A percentile compares a stretch with the other conserved stretches of the same genome.
phyloP scores from a whole-genome alignment of 2,888 invertebrate genomes.

The Tryphoninae sp. region DNA sequence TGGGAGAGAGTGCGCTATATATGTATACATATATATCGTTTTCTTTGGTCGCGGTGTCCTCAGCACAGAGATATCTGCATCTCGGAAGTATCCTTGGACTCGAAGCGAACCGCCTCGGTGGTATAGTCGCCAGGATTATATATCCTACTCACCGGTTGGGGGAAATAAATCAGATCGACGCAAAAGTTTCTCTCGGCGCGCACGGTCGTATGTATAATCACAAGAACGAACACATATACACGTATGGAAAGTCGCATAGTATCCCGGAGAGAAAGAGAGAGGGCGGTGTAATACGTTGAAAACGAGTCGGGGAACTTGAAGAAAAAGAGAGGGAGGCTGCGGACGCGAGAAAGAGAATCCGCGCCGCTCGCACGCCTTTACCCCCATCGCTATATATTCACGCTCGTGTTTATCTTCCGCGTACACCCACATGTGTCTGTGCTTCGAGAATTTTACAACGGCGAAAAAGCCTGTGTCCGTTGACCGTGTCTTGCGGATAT shows the following conservation, averaged over 20 bases:
- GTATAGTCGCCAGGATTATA: constrained; percentile 28
- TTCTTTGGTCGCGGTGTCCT: constrained; percentile 42
- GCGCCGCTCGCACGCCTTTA: constrained; percentile 38
- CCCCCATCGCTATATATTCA: constrained; percentile 10
- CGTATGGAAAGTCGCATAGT: not conserved
- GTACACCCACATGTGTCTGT: constrained; percentile 52
- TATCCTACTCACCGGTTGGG: constrained; percentile 16
- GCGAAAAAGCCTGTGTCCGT: not conserved
- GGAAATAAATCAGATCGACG: constrained; percentile 68
- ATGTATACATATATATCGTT: not conserved
- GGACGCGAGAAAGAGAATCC: constrained; percentile 36
- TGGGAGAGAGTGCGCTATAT: not conserved
- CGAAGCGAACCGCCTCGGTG: constrained; percentile 21
- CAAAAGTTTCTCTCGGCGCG: constrained; percentile 59
- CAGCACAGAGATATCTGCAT: constrained; percentile 64
- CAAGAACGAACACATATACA: not conserved
- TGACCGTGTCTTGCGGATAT: not conserved
- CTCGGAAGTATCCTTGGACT: constrained; percentile 63
- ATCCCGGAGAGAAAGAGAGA: not conserved
- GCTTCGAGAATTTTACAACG: constrained; percentile 13
- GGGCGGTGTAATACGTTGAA: constrained; percentile 40
- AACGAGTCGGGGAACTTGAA: constrained; percentile 35
- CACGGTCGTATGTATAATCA: constrained; percentile 27
- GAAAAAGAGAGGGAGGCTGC: constrained; percentile 34
- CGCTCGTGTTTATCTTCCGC: constrained; percentile 61